A percentile compares a stretch with the other conserved stretches of the same genome.
Evolutionary conservation across 2,113 vertebrate genomes (phyloP).

Genomic region (Craseonycteris thonglongyai): DNA sequence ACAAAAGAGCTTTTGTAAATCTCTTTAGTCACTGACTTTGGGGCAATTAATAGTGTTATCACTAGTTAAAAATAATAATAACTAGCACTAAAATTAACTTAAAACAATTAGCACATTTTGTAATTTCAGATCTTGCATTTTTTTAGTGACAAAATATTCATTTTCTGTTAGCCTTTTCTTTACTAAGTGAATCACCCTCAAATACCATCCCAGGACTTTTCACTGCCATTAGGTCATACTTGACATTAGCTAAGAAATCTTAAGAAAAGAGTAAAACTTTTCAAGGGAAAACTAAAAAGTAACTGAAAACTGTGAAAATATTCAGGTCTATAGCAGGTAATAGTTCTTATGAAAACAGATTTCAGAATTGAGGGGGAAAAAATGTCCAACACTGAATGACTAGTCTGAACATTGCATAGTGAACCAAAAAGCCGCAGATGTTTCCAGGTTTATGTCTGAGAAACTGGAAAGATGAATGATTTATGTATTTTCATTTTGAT

Average conservation of each 20-base stretch:
- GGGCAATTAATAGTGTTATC: not conserved
- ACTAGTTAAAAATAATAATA: not conserved
- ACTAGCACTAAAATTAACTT: not conserved
- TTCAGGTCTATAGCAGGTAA: conserved; percentile 4
- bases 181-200: not conserved
- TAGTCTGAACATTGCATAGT: conserved; percentile 62
- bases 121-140: not conserved
- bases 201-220: not conserved
- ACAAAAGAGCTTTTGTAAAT: not conserved
- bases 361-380: not conserved
- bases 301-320: conserved; percentile 38
- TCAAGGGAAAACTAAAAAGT: conserved; percentile 8
- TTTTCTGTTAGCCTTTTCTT: not conserved
- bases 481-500: conserved; percentile 79
- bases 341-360: conserved; percentile 34
- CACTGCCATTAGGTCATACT: not conserved
- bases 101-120: not conserved
- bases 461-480: conserved; percentile 75
- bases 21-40: not conserved
- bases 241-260: conserved; percentile 11
- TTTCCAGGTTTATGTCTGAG: conserved; percentile 70
- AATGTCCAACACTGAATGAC: not conserved
- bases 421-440: conserved; percentile 72
- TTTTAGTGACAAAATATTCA: not conserved
- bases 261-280: conserved; percentile 30